Evolutionary conservation across 2,888 invertebrate genomes (phyloP), one percentile per base, ranked within the genome.

Genomic region (Monoplex corrugatus): DNA sequence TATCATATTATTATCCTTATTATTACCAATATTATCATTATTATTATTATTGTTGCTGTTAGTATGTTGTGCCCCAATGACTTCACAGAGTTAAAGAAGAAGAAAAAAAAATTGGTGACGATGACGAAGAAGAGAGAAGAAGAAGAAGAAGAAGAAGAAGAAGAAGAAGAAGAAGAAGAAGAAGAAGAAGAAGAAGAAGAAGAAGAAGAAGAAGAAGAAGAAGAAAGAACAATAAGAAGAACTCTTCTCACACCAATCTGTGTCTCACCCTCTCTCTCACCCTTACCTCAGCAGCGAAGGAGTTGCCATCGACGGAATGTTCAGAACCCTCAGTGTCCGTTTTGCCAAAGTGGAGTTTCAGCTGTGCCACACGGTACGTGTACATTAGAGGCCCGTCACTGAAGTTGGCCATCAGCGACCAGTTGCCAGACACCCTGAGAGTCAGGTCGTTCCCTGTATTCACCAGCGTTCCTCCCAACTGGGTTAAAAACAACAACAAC

Each of bases 391-490:
- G 99, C 2, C 99, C 99, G 0, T 99, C 99, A 0, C 98, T 98
- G 95, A 99, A 98, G 96, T 99, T 99, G 95, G 99, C 98, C 95
- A 98, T 98, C 95, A 97, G 97, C 38, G 87, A 89, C 97, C 97
- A 35, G 68, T 85, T 89, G 82, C 93, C 94, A 96, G 98, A 98
- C 92, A 98, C 98, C 16, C 98, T 98, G 96, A 99, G 98, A 95
- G 98, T 98, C 93, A 99, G 98, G 94, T 98, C 98, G 97, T 99
- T 99, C 1, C 99, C 99, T 82, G 98, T 99, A 96, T 99, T 99
- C 95, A 97, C 97, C 95, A 99, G 97, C 89, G 98, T 97, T 44
- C 99, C 99, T 94, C 98, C 98, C 96, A 99, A 98, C 98, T 98
- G 97, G 1, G 63, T 38, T 28, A 40, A 85, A 50, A 8, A 8